Base-by-base conservation (phyloP, 2,888 invertebrate species). In the Portevinia maculata region DNA sequence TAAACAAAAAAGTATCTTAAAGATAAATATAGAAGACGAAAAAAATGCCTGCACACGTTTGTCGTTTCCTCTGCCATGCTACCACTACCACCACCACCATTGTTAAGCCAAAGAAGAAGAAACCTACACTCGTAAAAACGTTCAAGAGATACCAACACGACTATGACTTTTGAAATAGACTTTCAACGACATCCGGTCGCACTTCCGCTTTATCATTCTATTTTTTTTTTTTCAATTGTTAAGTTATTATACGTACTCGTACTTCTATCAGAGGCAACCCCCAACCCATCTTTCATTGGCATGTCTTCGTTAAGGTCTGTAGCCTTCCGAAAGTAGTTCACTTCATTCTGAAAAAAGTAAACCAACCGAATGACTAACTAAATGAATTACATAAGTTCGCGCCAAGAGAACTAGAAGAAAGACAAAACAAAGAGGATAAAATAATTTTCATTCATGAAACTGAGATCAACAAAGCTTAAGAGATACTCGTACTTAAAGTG, bases 141-240 rank as follows among this genome's bases (percentile, higher is more conserved):
- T 44, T 9, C 9, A 44, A 19, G 17, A 3, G 17, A 15, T 17
- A 19, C 44, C 4, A 39, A 24, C 3, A 55, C 30, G 19, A 48
- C n/a, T n/a, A 30, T n/a, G 59, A 71, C 79, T 60, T 67, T 65
- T 65, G 71, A 79, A 79, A 79, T 79, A 79, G 79, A 79, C 79
- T 74, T 74, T 79, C 62, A 67, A 74, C 57, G 62, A 74, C 79
- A 64, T 79, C 79, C 79, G 79, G 79, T 79, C 60, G 69, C 21
- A 79, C 79, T 79, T 79, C 79, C 69, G 62, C 37, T 69, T 62
- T 17, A 21, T 57, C 39, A 59, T 46, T 21, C 48, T 59, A 41
- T 50, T 44, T 46, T 37, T 21, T 17, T 30, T 2, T 48, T 48
- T 32, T 28, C n/a, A 11, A 1, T 28, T 30, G 32, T 34, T 55